Evolutionary conservation across 2,888 invertebrate species (phyloP), one percentile per base, ranked within the genome.

Genomic region (Phragmatobia fuliginosa): DNA sequence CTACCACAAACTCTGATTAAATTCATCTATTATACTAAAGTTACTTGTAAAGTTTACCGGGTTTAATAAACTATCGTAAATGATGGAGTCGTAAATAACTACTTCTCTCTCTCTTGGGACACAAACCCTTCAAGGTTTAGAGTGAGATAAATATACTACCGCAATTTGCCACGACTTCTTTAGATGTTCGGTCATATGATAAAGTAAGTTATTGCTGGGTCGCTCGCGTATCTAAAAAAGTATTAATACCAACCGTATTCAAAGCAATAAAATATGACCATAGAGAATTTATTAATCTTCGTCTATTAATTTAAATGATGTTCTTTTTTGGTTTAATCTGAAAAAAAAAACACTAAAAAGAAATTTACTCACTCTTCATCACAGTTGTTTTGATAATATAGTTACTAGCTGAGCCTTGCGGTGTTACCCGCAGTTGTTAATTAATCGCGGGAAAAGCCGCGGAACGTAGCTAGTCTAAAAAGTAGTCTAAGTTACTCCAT

Each of bases 121-220:
- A 10, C 25, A 16, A 32, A 36, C 49, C 59, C 52, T 60, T 56
- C 25, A 64, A 63, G 63, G 67, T 60, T 71, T 60, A 64, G 67
- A 71, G 60, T 52, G 63, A 63, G 70, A 67, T 52, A 41, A 45
- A 71, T 59, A 33, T 70, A 59, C 31, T 45, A 11, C 31, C 62
- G 63, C 66, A 70, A 67, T 66, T 70, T 70, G 58, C 70, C 49
- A 60, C 59, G 16, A 66, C 36, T 70, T 21, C 45, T 45, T 70
- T 66, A 70, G 38, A 41, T 56, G 61, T 63, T 62, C 31, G 32
- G 62, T 33, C 66, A 32, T 58, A 25, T 41, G 65, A 56, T 56
- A 56, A 61, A 65, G 28, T 70, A 52, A 62, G 25, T 52, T 67
- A 67, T 16, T 16, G 18, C 10, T 16, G 56, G 56, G 56, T 56